These are phyloP conservation scores for Thalassarche chlororhynchos DNA, from an alignment of 2,113 vertebrate genomes.

Conservation along the genomic window DNA sequence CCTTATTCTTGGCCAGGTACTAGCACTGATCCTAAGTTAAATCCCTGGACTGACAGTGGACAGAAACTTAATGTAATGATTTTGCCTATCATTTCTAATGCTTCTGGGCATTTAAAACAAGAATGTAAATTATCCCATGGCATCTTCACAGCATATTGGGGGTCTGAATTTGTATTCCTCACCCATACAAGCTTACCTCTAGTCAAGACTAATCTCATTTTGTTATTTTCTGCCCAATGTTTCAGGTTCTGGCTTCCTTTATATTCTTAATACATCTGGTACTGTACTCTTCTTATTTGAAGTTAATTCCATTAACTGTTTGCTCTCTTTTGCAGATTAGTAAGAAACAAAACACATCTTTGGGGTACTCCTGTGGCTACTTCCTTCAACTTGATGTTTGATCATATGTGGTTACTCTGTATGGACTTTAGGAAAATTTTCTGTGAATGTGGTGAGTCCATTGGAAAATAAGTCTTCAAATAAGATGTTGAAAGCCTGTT, in stretches of 20 bases:
- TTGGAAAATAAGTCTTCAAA: not conserved
- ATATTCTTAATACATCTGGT: not conserved
- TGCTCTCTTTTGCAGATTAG: not conserved
- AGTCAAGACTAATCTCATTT: not conserved
- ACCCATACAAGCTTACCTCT: not conserved
- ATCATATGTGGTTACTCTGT: not conserved
- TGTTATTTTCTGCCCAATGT: not conserved
- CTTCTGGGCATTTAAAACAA: not conserved
- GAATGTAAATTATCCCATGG: not conserved
- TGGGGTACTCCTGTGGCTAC: not conserved
- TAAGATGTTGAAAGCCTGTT: not conserved
- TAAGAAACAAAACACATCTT: not conserved
- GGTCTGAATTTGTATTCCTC: not conserved
- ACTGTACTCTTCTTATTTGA: not conserved
- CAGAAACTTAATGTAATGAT: not conserved
- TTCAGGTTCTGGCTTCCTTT: not conserved
- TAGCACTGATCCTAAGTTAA: not conserved
- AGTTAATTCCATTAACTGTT: not conserved
- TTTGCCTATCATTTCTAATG: not conserved
- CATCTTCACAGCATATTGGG: not conserved
- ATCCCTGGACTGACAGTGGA: not conserved
- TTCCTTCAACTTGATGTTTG: not conserved
- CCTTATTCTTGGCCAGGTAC: not conserved
- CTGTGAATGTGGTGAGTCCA: not conserved
- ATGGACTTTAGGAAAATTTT: not conserved